Percentiles rank a stretch among this genome's conserved stretches.
phyloP scores from a whole-genome alignment of 2,797 vertebrate species.

The Tadarida brasiliensis region DNA sequence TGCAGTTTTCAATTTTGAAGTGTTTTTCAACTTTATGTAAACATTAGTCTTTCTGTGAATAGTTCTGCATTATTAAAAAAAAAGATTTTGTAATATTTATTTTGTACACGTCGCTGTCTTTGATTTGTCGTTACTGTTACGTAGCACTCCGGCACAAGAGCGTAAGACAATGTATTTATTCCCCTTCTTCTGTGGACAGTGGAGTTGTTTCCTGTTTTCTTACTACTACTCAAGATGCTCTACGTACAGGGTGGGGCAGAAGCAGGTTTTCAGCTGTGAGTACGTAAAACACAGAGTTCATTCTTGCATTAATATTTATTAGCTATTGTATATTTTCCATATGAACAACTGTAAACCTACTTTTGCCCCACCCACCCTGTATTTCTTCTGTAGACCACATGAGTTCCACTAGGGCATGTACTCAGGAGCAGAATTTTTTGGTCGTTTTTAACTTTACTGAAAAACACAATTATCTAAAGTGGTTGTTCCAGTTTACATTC shows the following conservation, averaged over 20 bases:
- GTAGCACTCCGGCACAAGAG: background rate
- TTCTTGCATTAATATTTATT: background rate
- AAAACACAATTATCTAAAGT: background rate
- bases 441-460: background rate
- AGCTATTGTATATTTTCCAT: background rate
- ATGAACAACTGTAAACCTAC: background rate
- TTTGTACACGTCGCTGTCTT: background rate
- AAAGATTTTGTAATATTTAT: background rate
- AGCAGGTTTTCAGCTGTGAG: background rate
- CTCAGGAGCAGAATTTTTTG: background rate
- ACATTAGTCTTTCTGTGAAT: background rate
- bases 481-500: background rate
- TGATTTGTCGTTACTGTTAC: background rate
- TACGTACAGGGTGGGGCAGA: background rate
- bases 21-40: background rate
- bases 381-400: background rate
- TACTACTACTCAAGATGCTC: background rate
- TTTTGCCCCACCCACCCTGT: background rate
- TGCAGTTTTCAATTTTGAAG: background rate
- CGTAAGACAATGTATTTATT: background rate
- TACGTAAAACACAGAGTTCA: background rate
- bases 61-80: background rate
- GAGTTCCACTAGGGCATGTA: background rate
- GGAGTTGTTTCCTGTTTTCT: conserved; percentile 2
- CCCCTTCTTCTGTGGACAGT: background rate